A percentile compares a stretch with the other conserved stretches of the same genome.
Evolutionary conservation across 2,797 vertebrate species (phyloP).

Genomic region (Xiphophorus birchmanni): DNA sequence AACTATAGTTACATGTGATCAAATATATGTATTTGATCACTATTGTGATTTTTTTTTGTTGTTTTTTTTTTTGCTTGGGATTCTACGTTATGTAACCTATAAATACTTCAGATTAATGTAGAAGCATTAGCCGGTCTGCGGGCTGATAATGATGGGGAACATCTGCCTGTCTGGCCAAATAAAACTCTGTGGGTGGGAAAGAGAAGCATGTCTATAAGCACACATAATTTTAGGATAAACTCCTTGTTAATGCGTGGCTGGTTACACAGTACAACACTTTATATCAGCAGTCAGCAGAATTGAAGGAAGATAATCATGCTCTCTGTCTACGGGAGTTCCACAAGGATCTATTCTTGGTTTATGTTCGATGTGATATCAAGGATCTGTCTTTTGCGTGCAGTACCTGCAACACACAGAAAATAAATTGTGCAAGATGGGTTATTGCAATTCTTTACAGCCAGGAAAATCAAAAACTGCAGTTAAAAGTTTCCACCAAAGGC

Average conservation of each 20-base stretch:
- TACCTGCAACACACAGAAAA: not conserved
- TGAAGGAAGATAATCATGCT: not conserved
- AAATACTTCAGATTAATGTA: not conserved
- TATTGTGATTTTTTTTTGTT: not conserved
- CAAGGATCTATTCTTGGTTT: not conserved
- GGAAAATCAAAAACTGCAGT: not conserved
- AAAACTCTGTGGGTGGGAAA: conserved; percentile 1
- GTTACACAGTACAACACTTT: not conserved
- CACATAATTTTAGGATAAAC: not conserved
- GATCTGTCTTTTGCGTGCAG: not conserved
- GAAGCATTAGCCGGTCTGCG: not conserved
- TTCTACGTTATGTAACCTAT: not conserved
- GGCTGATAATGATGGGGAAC: not conserved
- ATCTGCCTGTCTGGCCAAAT: not conserved
- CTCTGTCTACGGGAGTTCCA: not conserved
- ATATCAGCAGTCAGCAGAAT: not conserved
- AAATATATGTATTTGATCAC: not conserved
- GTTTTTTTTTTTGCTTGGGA: not conserved
- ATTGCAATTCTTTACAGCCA: not conserved
- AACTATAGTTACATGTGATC: not conserved
- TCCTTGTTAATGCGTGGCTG: not conserved
- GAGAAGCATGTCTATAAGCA: not conserved
- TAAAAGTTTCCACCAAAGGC: too few species aligned
- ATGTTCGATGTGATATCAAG: not conserved
- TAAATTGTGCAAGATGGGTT: not conserved